These are phyloP conservation scores for Neogale vison DNA, from an alignment of 2,113 vertebrate species.

Conservation along the genomic window DNA sequence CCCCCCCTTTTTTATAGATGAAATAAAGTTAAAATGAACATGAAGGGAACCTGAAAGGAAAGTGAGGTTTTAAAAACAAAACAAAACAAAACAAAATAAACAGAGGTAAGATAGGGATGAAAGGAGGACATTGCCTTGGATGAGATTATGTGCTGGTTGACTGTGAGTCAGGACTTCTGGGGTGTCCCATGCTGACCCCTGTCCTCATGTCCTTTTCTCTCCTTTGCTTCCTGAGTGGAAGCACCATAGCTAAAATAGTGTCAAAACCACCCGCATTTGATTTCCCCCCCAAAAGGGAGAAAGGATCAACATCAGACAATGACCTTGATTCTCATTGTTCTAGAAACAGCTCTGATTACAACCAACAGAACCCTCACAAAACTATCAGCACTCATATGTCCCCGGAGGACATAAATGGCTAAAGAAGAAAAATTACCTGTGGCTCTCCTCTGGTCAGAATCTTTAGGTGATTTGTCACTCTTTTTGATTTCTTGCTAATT, in stretches of 20 bases:
- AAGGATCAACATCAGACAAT: not conserved
- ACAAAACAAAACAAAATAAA: not conserved
- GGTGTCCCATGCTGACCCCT: not conserved
- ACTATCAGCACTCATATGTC: slow-evolving; percentile 42
- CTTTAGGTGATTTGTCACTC: slow-evolving; percentile 95
- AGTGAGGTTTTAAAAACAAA: not conserved
- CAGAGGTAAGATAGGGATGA: not conserved
- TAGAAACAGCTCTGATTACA: not conserved
- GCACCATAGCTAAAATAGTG: not conserved
- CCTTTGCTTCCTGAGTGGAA: not conserved
- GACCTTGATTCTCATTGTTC: not conserved
- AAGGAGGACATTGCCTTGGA: not conserved
- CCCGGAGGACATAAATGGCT: slow-evolving; percentile 11
- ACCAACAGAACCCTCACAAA: not conserved
- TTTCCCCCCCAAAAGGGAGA: not conserved
- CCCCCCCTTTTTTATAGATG: not conserved
- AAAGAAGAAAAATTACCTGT: slow-evolving; percentile 87
- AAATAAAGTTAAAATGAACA: not conserved
- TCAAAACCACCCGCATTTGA: not conserved
- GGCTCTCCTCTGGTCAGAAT: slow-evolving; percentile 94
- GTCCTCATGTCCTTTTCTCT: not conserved
- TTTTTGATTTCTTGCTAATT: slow-evolving; percentile 97
- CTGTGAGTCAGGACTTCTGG: not conserved
- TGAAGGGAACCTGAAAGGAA: not conserved
- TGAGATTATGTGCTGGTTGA: not conserved